Evolutionary conservation across 2,888 invertebrate genomes (phyloP).

Genomic region (Thymelicus lineola): DNA sequence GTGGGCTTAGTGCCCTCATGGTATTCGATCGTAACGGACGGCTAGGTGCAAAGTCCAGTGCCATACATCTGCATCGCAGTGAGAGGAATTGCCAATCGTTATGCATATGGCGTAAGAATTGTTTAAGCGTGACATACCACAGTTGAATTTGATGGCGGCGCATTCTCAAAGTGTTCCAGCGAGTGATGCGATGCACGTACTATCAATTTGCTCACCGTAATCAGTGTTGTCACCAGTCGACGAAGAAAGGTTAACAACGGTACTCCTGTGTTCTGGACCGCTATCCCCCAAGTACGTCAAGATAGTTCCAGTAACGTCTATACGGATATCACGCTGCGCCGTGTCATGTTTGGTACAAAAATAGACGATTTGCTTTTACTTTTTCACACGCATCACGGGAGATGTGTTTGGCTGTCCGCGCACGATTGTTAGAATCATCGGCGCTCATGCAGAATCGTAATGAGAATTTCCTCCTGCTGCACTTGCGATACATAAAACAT

Average conservation of each 20-base stretch:
- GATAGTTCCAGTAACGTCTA: slow-evolving; percentile 13
- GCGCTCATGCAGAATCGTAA: slow-evolving; percentile 78
- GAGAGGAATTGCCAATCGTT: slow-evolving; percentile 55
- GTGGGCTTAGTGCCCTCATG: slow-evolving; percentile 61
- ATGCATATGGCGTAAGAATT: slow-evolving; percentile 54
- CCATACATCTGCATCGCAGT: slow-evolving; percentile 43
- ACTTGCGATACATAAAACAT: slow-evolving; percentile 77
- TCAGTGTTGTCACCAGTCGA: slow-evolving; percentile 39
- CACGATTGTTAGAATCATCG: slow-evolving; percentile 79
- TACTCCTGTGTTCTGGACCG: background rate
- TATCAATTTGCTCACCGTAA: slow-evolving; percentile 63
- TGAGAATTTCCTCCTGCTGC: slow-evolving; percentile 78
- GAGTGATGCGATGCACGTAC: slow-evolving; percentile 72
- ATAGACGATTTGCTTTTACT: slow-evolving; percentile 64
- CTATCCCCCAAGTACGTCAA: background rate
- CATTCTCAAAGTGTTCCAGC: slow-evolving; percentile 61
- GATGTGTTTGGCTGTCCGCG: slow-evolving; percentile 71
- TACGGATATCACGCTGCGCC: slow-evolving; percentile 24
- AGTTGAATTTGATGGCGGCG: slow-evolving; percentile 64
- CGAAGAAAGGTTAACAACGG: slow-evolving; percentile 26
- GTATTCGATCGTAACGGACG: slow-evolving; percentile 68
- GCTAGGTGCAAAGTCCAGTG: slow-evolving; percentile 43
- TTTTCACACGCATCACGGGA: slow-evolving; percentile 77
- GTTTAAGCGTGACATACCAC: slow-evolving; percentile 72
- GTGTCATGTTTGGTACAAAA: slow-evolving; percentile 31